phyloP scores from a whole-genome alignment of 2,888 invertebrate genomes.

The Drosophila bunnanda region DNA sequence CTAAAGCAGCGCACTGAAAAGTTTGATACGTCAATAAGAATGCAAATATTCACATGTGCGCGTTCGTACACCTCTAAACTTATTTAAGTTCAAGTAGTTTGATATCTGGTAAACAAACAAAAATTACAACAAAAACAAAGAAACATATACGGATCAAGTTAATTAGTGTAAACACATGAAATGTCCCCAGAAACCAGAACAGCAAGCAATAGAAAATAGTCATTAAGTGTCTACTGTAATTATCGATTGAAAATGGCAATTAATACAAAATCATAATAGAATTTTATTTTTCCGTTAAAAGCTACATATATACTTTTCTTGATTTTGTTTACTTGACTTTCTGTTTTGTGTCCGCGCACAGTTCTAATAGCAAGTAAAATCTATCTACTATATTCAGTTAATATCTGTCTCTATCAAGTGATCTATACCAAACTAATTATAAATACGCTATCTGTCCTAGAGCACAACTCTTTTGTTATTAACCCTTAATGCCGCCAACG shows the following conservation, averaged over 20 bases:
- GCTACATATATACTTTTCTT: conserved; percentile 15
- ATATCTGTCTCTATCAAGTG: conserved; percentile 29
- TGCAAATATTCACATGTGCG: conserved; percentile 30
- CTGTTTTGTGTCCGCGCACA: conserved; percentile 60
- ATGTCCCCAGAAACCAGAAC: conserved; percentile 26
- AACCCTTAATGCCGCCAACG: conserved; percentile 67
- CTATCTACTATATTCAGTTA: conserved; percentile 21
- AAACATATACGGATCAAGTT: conserved; percentile 41
- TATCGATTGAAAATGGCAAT: conserved; percentile 71
- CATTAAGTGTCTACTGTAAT: conserved; percentile 73
- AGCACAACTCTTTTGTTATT: conserved; percentile 71
- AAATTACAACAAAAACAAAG: conserved; percentile 29
- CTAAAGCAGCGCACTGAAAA: conserved; percentile 47
- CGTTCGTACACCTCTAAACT: conserved; percentile 44
- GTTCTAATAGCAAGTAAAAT: conserved; percentile 48
- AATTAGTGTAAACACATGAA: conserved; percentile 62
- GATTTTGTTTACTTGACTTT: conserved; percentile 32
- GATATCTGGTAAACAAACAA: conserved; percentile 68
- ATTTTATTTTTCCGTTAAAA: conserved; percentile 46
- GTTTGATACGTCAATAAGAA: conserved; percentile 70
- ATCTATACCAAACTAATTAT: conserved; percentile 47
- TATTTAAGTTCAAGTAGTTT: conserved; percentile 66
- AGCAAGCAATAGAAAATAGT: conserved; percentile 50
- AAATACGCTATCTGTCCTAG: conserved; percentile 58
- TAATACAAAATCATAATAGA: conserved; percentile 55